Conservation (phyloP, 2,797 vertebrate genomes). For the Oophaga sylvatica region DNA sequence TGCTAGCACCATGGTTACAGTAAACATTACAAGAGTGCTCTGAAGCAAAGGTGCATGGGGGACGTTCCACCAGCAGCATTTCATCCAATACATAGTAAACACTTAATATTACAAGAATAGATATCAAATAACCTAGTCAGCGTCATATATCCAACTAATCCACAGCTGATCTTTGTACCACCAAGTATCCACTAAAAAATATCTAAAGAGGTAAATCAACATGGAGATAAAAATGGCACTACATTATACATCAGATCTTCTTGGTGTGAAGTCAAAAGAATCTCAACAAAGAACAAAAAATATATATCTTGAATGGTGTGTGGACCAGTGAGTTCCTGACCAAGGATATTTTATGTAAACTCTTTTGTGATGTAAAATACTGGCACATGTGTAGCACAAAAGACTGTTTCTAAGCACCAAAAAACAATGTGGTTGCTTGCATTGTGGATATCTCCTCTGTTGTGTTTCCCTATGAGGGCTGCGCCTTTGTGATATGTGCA, state of each 20-base stretch:
- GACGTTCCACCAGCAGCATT: slow-evolving; percentile 40
- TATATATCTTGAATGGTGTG: not conserved
- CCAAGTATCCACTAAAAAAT: not conserved
- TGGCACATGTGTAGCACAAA: not conserved
- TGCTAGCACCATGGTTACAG: slow-evolving; percentile 51
- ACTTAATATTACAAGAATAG: slow-evolving; percentile 8
- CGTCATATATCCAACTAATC: not conserved
- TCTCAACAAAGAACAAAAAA: not conserved
- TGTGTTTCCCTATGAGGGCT: not conserved
- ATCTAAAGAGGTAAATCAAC: too few relatives aligned
- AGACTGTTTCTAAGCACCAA: slow-evolving; percentile 7
- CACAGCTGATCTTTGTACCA: not conserved
- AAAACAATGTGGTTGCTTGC: not conserved
- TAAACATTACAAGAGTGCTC: slow-evolving; percentile 52
- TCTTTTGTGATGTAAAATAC: not conserved
- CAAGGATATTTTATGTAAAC: slow-evolving; percentile 13
- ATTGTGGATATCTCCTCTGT: not conserved
- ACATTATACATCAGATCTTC: not conserved
- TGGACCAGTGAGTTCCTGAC: not conserved
- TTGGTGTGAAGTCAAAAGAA: not conserved
- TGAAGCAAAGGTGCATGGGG: slow-evolving; percentile 38
- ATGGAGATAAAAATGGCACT: too few relatives aligned
- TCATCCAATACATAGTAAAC: slow-evolving; percentile 45
- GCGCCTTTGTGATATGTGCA: not conserved
- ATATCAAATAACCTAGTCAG: not conserved